Evolutionary conservation across 2,888 invertebrate species (phyloP).

Genomic region (Onthophagus sagittarius): DNA sequence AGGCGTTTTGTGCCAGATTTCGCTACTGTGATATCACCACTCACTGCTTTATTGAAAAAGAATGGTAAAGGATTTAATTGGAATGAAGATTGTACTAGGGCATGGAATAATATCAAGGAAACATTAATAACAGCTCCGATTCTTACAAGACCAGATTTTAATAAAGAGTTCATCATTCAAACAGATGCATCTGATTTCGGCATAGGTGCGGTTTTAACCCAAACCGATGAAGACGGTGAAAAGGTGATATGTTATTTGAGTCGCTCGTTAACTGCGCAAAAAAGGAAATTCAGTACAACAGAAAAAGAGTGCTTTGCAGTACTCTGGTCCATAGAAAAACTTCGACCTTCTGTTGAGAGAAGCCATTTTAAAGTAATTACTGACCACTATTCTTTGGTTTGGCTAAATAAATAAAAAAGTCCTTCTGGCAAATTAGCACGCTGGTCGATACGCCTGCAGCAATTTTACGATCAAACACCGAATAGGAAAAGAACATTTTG

Average conservation of each 20-base stretch:
- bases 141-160: conserved; percentile 20
- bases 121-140: conserved; percentile 20
- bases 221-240: conserved; percentile 22
- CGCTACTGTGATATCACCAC: conserved; percentile 20
- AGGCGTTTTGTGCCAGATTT: conserved; percentile 23
- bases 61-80: conserved; percentile 17
- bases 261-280: conserved; percentile 23
- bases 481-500: background rate
- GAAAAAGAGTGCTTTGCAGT: conserved; percentile 15
- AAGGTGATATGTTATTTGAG: conserved; percentile 26
- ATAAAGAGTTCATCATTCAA: conserved; percentile 27
- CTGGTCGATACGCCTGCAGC: conserved; percentile 19
- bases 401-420: conserved; percentile 16
- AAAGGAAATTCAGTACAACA: conserved; percentile 24
- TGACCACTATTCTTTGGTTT: conserved; percentile 11
- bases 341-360: conserved; percentile 5
- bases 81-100: conserved; percentile 15
- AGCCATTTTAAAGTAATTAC: conserved; percentile 8
- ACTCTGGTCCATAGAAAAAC: conserved; percentile 1
- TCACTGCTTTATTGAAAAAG: conserved; percentile 20
- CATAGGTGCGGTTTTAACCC: conserved; percentile 29
- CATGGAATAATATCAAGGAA: conserved; percentile 17
- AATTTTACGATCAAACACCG: conserved; percentile 22
- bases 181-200: conserved; percentile 30
- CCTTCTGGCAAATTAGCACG: conserved; percentile 21